Evolutionary conservation across 35 echinoderm and acorn worm species (phyloP), one percentile per base, ranked within the genome.

Genomic region (Acanthaster planci): DNA sequence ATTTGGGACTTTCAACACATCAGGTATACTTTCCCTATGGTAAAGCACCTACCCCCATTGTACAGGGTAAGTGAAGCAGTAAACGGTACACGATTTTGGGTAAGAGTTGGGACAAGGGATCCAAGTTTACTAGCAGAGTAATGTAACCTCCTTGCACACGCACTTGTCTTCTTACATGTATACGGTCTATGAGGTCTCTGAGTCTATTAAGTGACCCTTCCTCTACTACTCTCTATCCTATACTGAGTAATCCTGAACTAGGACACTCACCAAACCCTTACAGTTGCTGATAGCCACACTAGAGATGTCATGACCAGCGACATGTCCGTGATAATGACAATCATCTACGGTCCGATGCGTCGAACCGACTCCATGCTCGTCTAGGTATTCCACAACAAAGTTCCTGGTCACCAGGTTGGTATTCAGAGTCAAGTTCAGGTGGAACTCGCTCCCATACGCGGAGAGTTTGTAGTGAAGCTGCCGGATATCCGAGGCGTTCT

Each of bases 231-330:
- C n/a, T n/a, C n/a, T n/a, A n/a, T n/a, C n/a, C n/a, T n/a, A n/a
- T n/a, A 47, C 12, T 47, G 12, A 12, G 42, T 47, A 77, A 30
- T 16, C 37, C 21, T 55, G 39, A 47, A 47, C 12, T 47, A 4
- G 42, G 42, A 87, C 87, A 93, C 96, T 99, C 89, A 99, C 96
- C 84, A 99, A 87, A 38, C 96, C 96, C 42, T 86, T 60, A 52
- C 96, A 99, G 79, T 99, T 99, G 37, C 96, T 99, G 42, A 99
- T 67, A 1, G 96, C 88, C 15, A 93, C 83, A n/a, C 80, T 82
- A 58, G 96, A 99, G 38, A 67, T 37, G 2, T 81, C 35, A 84
- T 99, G 89, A 22, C 92, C 92, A 50, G 93, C 60, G 27, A 97
- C 32, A 87, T 89, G 60, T 47, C 96, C 96, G 32, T 87, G 81